Evolutionary conservation across 2,888 invertebrate genomes (phyloP).

Genomic region (Tetranychus piercei): DNA sequence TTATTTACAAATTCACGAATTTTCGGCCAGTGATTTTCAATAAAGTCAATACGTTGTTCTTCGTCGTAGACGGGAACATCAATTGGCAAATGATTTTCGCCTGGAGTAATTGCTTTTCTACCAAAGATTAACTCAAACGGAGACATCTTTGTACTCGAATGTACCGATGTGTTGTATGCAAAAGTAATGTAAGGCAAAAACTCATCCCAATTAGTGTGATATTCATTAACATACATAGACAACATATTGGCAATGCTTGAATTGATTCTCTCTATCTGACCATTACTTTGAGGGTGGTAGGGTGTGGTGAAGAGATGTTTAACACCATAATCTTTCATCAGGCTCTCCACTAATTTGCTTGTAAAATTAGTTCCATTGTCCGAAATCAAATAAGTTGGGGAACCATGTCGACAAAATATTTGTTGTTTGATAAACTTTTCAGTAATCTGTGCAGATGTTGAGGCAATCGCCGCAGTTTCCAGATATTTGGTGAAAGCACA

Average conservation of each 20-base stretch:
- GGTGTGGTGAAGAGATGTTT: not conserved
- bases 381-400: not conserved
- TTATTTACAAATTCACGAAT: not conserved
- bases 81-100: not conserved
- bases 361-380: not conserved
- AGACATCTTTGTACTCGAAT: not conserved
- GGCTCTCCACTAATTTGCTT: not conserved
- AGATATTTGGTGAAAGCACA: not conserved
- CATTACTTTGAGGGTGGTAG: not conserved
- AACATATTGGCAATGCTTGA: not conserved
- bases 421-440: not conserved
- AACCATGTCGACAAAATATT: not conserved
- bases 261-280: not conserved
- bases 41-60: not conserved
- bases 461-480: not conserved
- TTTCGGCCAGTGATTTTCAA: not conserved
- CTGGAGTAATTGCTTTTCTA: not conserved
- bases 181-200: not conserved
- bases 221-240: not conserved
- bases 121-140: not conserved
- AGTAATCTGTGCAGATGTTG: not conserved
- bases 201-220: not conserved
- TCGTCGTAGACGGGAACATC: not conserved
- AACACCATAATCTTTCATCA: not conserved
- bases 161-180: not conserved